Evolutionary conservation across 2,797 vertebrate genomes (phyloP).

Genomic region (Aldrovandia affinis): DNA sequence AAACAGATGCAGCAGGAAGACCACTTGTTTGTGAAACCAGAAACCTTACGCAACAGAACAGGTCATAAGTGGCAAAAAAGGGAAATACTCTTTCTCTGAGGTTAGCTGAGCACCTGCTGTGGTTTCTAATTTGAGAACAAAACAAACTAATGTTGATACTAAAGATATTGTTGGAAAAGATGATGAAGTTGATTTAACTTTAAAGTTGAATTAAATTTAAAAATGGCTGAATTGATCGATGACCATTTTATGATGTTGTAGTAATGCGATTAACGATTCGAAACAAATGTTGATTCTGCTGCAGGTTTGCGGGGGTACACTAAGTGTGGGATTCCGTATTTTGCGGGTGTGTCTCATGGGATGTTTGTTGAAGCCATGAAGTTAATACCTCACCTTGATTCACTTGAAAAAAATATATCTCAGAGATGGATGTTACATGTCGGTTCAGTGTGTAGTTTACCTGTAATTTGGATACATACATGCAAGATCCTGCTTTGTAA

Average conservation of each 20-base stretch:
- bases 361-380: not conserved
- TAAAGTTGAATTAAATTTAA: not conserved
- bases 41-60: slow-evolving; percentile 50
- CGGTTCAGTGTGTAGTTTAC: too few relatives aligned
- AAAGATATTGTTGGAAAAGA: not conserved
- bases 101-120: slow-evolving; percentile 48
- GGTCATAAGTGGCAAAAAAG: slow-evolving; percentile 38
- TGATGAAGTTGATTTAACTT: slow-evolving; percentile 15
- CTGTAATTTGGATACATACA: too few relatives aligned
- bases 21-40: slow-evolving; percentile 51
- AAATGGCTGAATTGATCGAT: not conserved
- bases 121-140: slow-evolving; percentile 43
- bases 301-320: not conserved
- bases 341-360: not conserved
- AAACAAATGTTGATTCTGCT: not conserved
- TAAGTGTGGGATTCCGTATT: too few relatives aligned
- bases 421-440: too few relatives aligned
- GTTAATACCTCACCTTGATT: too few relatives aligned
- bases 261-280: too few relatives aligned
- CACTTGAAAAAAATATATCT: too few relatives aligned
- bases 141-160: slow-evolving; percentile 21
- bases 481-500: too few relatives aligned
- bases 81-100: slow-evolving; percentile 41
- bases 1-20: slow-evolving; percentile 50
- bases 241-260: not conserved